phyloP scores from a whole-genome alignment of 1,140 invertebrate species.

The Rhagoletis zephyria region DNA sequence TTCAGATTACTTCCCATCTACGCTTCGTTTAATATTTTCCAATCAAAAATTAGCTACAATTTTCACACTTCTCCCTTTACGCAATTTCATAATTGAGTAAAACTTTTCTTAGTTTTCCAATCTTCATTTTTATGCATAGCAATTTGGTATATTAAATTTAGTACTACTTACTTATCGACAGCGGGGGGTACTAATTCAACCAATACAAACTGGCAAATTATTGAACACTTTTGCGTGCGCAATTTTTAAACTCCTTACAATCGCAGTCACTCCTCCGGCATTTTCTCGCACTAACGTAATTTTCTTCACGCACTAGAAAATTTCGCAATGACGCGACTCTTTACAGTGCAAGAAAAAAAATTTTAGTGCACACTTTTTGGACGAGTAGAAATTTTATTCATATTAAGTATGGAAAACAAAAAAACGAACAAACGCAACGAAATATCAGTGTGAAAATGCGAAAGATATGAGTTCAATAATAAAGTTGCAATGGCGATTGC shows the following conservation, averaged over 20 bases:
- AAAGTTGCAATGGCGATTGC: constrained; percentile 37
- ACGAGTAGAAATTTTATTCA: not conserved
- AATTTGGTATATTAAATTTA: not conserved
- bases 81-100: not conserved
- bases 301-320: constrained; percentile 44
- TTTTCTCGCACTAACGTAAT: not conserved
- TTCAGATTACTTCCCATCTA: too few species aligned
- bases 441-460: not conserved
- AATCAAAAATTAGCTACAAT: not conserved
- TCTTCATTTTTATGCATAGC: not conserved
- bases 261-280: not conserved
- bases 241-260: not conserved
- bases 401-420: not conserved
- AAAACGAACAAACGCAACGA: not conserved
- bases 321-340: not conserved
- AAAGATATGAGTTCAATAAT: constrained; percentile 51
- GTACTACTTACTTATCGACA: too few species aligned
- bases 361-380: constrained; percentile 28
- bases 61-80: not conserved
- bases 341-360: not conserved
- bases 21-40: too few species aligned
- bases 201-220: constrained; percentile 9
- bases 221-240: not conserved
- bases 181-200: not conserved
- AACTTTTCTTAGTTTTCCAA: not conserved